Evolutionary conservation across 2,797 vertebrate genomes (phyloP).

Genomic region (Hylomyscus alleni): DNA sequence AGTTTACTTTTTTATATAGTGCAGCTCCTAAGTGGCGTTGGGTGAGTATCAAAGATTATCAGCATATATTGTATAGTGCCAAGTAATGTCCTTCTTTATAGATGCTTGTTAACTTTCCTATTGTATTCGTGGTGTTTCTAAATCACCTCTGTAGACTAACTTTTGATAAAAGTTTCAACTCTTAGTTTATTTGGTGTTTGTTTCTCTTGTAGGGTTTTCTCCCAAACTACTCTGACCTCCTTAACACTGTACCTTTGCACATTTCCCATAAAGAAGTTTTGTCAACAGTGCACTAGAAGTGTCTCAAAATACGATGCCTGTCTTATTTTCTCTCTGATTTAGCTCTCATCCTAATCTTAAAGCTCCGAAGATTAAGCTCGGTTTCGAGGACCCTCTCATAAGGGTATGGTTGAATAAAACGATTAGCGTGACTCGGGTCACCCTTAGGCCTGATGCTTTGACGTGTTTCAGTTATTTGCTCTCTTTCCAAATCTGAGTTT

Average conservation of each 20-base stretch:
- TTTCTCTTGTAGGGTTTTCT: constrained; percentile 67
- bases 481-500: constrained; percentile 31
- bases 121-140: constrained; percentile 51
- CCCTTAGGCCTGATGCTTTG: constrained; percentile 37
- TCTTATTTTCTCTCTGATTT: constrained; percentile 70
- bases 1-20: constrained; percentile 71
- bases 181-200: constrained; percentile 57
- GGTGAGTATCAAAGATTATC: constrained; percentile 81
- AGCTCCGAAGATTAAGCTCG: constrained; percentile 46
- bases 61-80: constrained; percentile 43
- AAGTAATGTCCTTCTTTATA: constrained; percentile 64
- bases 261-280: constrained; percentile 47
- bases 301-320: constrained; percentile 45
- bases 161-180: constrained; percentile 66
- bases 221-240: constrained; percentile 43
- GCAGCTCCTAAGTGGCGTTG: constrained; percentile 75
- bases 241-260: constrained; percentile 41
- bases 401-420: constrained; percentile 41
- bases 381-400: constrained; percentile 54
- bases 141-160: constrained; percentile 62
- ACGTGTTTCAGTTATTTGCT: constrained; percentile 53
- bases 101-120: constrained; percentile 50
- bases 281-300: constrained; percentile 42
- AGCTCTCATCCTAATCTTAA: constrained; percentile 39
- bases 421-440: background rate